Evolutionary conservation across 2,113 vertebrate species (phyloP).

Genomic region (Sinocyclocheilus maitianheensis): DNA sequence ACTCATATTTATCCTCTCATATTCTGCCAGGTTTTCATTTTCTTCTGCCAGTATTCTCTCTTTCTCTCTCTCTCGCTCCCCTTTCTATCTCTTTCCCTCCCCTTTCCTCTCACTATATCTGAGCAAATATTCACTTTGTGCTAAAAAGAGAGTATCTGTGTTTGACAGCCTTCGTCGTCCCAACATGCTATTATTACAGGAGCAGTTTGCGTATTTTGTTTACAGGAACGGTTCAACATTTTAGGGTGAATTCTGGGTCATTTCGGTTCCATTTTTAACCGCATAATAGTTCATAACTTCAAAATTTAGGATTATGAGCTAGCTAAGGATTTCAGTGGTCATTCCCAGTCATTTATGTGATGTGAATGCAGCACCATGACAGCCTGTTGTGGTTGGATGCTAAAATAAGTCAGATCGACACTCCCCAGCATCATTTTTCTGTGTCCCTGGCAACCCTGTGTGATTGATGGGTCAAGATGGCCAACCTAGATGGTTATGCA

Average conservation of each 20-base stretch:
- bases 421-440: conserved; percentile 66
- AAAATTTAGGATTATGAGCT: neutral
- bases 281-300: neutral
- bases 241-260: conserved; percentile 29
- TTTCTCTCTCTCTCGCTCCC: neutral
- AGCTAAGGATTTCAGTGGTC: neutral
- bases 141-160: conserved; percentile 45
- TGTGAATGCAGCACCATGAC: conserved; percentile 15
- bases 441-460: conserved; percentile 71
- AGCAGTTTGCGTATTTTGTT: conserved; percentile 33
- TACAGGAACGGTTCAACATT: conserved; percentile 19
- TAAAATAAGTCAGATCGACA: conserved; percentile 72
- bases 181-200: conserved; percentile 47
- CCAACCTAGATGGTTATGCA: conserved; percentile 69
- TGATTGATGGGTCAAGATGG: conserved; percentile 80
- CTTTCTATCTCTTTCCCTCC: conserved; percentile 16
- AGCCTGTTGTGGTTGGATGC: conserved; percentile 70
- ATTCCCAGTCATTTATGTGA: neutral
- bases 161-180: conserved; percentile 39
- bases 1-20: conserved; percentile 46
- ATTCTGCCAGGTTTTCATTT: conserved; percentile 40
- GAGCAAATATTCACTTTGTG: conserved; percentile 55
- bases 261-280: conserved; percentile 7
- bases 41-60: conserved; percentile 24
- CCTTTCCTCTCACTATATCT: conserved; percentile 35